Base-by-base conservation (phyloP, 2,888 invertebrate species). In the Stegophylla sp. region DNA sequence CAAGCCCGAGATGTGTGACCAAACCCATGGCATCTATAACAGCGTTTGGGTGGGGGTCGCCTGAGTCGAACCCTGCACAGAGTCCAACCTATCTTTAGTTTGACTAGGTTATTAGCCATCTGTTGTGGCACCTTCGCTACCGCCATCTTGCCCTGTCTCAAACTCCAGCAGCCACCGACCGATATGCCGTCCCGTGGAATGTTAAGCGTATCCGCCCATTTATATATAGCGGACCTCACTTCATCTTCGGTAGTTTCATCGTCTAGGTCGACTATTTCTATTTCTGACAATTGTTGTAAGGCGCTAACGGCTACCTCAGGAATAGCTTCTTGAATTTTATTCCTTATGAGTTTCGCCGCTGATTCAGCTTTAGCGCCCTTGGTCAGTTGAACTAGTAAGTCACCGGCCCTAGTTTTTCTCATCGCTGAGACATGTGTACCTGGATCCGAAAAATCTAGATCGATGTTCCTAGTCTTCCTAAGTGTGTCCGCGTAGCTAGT, bases 151-250 rank as follows among this genome's bases (percentile, higher is more conserved):
- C 67, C n/a, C 0, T 15, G 7, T 0, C 28, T 5, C 3, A 26
- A 48, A 10, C 9, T 0, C 67, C 67, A 69, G 0, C 48, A 1
- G 0, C 67, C 67, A 0, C 48, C 48, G 9, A 69, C 1, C 10
- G 9, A 26, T 7, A 15, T 2, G 0, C 5, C 26, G 3, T 26
- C 48, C 0, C 0, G 13, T 0, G 0, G n/a, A n/a, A n/a, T n/a
- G n/a, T n/a, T n/a, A n/a, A n/a, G n/a, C n/a, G n/a, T n/a, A n/a
- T n/a, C n/a, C n/a, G n/a, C n/a, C n/a, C n/a, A n/a, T 17, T 17
- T 28, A 1, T 0, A 0, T 0, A 67, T 17, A 0, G 67, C 67
- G 0, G 67, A 26, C 1, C 17, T 48, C 9, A 69, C 67, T 1
- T 69, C 48, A 0, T 48, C 67, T 1, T 5, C 48, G 12, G 48